Conservation (phyloP, 2,797 vertebrate species). For the Melanogrammus aeglefinus region DNA sequence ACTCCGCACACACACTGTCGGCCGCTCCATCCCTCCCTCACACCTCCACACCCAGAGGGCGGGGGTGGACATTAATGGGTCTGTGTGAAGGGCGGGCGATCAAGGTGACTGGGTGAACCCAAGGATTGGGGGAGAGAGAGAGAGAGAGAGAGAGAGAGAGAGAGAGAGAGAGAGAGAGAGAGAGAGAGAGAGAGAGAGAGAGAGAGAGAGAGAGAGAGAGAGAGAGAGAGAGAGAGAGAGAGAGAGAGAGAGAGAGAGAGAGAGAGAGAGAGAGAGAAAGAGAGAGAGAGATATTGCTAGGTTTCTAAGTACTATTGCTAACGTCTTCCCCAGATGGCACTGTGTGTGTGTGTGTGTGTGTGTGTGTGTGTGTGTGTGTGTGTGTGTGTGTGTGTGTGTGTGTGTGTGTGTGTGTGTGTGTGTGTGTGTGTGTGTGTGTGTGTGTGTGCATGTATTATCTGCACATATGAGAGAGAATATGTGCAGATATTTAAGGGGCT, state of each 20-base stretch:
- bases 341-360: too few species aligned
- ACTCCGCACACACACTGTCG: too few species aligned
- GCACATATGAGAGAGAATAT: too few species aligned
- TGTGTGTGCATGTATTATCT: conserved; percentile 29
- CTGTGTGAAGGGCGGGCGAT: conserved; percentile 79
- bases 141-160: too few species aligned
- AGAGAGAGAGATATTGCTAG: conserved; percentile 66
- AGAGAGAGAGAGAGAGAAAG: not conserved
- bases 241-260: not conserved
- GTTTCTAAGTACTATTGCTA: conserved; percentile 79
- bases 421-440: conserved; percentile 25
- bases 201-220: not conserved
- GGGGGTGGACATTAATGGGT: conserved; percentile 73
- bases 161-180: too few species aligned
- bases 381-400: too few species aligned
- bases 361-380: too few species aligned
- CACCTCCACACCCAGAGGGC: conserved; percentile 56
- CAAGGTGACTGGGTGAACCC: conserved; percentile 80
- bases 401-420: too few species aligned
- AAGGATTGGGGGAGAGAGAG: conserved; percentile 15
- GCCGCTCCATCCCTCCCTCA: not conserved
- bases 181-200: not conserved
- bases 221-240: not conserved
- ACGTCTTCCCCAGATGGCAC: conserved; percentile 80
- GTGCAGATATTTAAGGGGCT: conserved; percentile 10